A percentile compares a stretch with the other conserved stretches of the same genome.
These are phyloP conservation scores for Dorcus parallelipipedus DNA, from an alignment of 2,888 invertebrate species.

Conservation along the genomic window DNA sequence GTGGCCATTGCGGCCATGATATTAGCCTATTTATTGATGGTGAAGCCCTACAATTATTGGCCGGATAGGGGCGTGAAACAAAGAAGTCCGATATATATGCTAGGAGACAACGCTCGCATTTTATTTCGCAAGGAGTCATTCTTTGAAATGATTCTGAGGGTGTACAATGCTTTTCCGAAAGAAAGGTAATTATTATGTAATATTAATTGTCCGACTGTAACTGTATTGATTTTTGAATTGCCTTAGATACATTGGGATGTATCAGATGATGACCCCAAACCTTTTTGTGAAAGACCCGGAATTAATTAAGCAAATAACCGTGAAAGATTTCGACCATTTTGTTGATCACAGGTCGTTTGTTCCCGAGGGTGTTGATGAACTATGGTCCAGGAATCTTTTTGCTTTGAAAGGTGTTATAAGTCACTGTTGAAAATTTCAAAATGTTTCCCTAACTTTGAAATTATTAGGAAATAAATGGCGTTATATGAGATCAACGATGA, in stretches of 20 bases:
- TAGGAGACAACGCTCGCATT: neutral
- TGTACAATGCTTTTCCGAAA: neutral
- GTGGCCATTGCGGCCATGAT: neutral
- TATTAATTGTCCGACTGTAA: neutral
- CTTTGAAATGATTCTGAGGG: neutral
- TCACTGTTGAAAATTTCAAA: too few relatives aligned
- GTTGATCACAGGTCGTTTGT: constrained; percentile 35
- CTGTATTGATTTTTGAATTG: neutral
- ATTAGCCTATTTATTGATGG: neutral
- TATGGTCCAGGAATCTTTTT: constrained; percentile 27
- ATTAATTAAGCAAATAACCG: constrained; percentile 41
- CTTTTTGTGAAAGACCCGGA: constrained; percentile 34
- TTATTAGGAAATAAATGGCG: constrained; percentile 29
- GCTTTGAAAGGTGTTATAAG: neutral
- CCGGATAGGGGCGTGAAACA: neutral
- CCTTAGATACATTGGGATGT: constrained; percentile 30
- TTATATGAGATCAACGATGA: constrained; percentile 48
- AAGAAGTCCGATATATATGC: neutral
- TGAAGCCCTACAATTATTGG: neutral
- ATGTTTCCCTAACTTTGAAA: too few relatives aligned
- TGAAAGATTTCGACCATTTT: constrained; percentile 46
- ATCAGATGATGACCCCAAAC: constrained; percentile 26
- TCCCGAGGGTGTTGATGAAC: constrained; percentile 28
- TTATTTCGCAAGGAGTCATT: neutral
- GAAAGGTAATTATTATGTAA: neutral